Evolutionary conservation across 2,113 vertebrate species (phyloP).

Genomic region (Phrynosoma platyrhinos): DNA sequence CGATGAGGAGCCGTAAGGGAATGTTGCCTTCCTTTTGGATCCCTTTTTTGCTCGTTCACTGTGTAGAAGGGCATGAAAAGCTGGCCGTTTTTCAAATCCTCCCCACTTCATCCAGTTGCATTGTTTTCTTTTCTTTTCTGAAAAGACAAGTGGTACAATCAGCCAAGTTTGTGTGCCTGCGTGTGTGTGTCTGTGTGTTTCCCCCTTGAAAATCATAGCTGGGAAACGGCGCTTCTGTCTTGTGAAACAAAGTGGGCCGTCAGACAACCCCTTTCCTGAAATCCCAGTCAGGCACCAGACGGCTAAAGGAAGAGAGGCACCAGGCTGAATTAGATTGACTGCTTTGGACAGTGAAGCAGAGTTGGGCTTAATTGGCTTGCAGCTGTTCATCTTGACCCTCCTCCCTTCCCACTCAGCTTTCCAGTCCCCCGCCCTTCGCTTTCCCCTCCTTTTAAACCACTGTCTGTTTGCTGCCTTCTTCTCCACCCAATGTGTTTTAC

Average conservation of each 20-base stretch:
- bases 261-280: constrained; percentile 72
- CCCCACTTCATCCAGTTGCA: constrained; percentile 32
- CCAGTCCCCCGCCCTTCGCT: not conserved
- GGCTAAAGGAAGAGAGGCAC: constrained; percentile 76
- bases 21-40: constrained; percentile 54
- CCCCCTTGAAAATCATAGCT: constrained; percentile 68
- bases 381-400: constrained; percentile 65
- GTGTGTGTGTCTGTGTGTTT: constrained; percentile 9
- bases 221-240: constrained; percentile 70
- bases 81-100: constrained; percentile 49
- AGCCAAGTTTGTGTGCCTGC: constrained; percentile 57
- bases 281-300: constrained; percentile 75
- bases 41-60: constrained; percentile 7
- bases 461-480: not conserved
- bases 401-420: not conserved
- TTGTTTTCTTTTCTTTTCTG: constrained; percentile 49
- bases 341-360: constrained; percentile 66
- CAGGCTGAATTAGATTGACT: constrained; percentile 74
- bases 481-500: not conserved
- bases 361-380: constrained; percentile 67
- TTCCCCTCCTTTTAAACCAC: constrained; percentile 21
- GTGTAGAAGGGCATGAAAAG: not conserved
- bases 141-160: constrained; percentile 55
- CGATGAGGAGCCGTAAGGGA: constrained; percentile 12
- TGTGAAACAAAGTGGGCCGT: constrained; percentile 69